A percentile compares a stretch with the other conserved stretches of the same genome.
These are phyloP conservation scores for Psophia crepitans DNA, from an alignment of 2,113 vertebrate species.

Conservation along the genomic window DNA sequence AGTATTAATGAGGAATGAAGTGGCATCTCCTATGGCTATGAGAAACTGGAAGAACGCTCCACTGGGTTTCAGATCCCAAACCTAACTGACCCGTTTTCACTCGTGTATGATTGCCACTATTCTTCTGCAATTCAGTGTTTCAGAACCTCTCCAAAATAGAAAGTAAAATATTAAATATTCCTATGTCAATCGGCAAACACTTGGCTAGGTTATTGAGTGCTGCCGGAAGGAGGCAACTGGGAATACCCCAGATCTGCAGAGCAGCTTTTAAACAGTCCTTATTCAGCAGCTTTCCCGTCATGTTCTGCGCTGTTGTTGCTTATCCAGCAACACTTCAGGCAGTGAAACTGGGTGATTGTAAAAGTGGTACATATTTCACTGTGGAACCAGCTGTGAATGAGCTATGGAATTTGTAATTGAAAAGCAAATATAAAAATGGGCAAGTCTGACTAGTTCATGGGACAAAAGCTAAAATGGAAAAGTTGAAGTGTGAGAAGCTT, in stretches of 20 bases:
- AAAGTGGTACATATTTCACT: neutral
- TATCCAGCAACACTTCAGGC: neutral
- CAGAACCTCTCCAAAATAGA: neutral
- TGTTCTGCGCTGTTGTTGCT: neutral
- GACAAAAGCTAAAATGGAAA: neutral
- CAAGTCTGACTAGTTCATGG: neutral
- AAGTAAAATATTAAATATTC: neutral
- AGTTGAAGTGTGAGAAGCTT: neutral
- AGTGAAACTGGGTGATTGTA: neutral
- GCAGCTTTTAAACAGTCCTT: neutral
- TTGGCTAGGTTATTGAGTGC: neutral
- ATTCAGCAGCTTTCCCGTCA: neutral
- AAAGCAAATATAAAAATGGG: neutral
- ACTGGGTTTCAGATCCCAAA: neutral
- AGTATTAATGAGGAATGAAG: neutral
- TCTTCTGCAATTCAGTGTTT: neutral
- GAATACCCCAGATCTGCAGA: neutral
- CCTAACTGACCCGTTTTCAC: accelerated
- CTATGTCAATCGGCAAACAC: neutral
- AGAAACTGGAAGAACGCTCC: neutral
- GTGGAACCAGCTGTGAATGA: neutral
- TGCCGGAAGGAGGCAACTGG: neutral
- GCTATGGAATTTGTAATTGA: neutral
- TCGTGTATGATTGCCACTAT: neutral
- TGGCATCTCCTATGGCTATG: neutral